Evolutionary conservation across 2,888 invertebrate species (phyloP).

Genomic region (Amorpha juglandis): DNA sequence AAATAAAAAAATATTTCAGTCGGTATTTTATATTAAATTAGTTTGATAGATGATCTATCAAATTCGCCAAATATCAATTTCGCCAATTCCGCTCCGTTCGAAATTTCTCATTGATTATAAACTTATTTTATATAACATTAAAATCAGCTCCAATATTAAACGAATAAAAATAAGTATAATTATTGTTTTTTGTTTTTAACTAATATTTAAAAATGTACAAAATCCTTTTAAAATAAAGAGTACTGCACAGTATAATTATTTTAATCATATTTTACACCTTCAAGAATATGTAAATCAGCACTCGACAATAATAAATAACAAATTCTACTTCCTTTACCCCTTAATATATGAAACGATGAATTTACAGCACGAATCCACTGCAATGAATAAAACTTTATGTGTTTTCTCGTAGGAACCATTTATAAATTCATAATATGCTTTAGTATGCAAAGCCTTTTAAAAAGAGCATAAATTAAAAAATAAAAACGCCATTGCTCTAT

Average conservation of each 20-base stretch:
- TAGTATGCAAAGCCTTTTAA: slow-evolving; percentile 18
- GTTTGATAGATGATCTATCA: too few species aligned
- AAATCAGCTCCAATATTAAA: too few species aligned
- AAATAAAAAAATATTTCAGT: too few species aligned
- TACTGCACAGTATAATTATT: background rate
- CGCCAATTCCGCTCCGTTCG: too few species aligned
- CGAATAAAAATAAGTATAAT: too few species aligned
- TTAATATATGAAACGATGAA: slow-evolving; percentile 23
- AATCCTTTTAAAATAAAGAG: too few species aligned
- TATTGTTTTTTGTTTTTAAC: too few species aligned
- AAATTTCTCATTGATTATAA: too few species aligned
- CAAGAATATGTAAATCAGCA: slow-evolving; percentile 8
- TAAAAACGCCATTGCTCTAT: slow-evolving; percentile 12
- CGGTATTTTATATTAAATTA: too few species aligned
- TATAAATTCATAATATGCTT: slow-evolving; percentile 18
- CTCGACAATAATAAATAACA: slow-evolving; percentile 6
- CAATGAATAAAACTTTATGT: slow-evolving; percentile 23
- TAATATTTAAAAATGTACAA: too few species aligned
- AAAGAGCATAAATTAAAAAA: slow-evolving; percentile 18
- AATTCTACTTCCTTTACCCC: slow-evolving; percentile 21
- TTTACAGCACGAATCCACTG: slow-evolving; percentile 1
- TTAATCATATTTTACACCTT: slow-evolving; percentile 1
- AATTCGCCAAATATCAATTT: too few species aligned
- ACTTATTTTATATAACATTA: too few species aligned
- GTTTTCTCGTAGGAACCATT: slow-evolving; percentile 21